These are phyloP conservation scores for Drosophila bipectinata DNA, from an alignment of 1,140 invertebrate species.

Conservation along the genomic window DNA sequence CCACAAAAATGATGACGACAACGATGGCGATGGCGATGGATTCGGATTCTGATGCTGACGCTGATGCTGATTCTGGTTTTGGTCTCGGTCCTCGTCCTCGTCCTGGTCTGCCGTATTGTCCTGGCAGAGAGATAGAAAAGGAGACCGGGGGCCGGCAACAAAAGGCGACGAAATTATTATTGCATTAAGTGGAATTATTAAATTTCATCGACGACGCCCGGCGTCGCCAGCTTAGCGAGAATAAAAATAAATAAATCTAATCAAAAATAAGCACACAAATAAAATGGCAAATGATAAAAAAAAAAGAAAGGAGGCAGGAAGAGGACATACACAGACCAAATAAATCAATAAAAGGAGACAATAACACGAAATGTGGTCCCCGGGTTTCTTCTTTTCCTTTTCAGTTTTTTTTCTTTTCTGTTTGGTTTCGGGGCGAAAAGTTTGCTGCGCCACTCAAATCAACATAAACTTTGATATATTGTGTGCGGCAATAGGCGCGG, in stretches of 20 bases:
- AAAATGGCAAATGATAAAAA: slow-evolving; percentile 70
- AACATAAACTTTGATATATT: slow-evolving; percentile 83
- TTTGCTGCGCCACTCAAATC: slow-evolving; percentile 74
- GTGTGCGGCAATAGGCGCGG: slow-evolving; percentile 73
- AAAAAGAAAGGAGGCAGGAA: slow-evolving; percentile 21
- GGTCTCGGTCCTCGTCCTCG: background rate
- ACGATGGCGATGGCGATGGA: slow-evolving; percentile 41
- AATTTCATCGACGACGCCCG: slow-evolving; percentile 72
- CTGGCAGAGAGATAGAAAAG: background rate
- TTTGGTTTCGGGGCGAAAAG: slow-evolving; percentile 26
- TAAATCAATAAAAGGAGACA: slow-evolving; percentile 54
- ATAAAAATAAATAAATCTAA: slow-evolving; percentile 83
- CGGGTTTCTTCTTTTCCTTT: slow-evolving; percentile 1
- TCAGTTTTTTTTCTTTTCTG: slow-evolving; percentile 3
- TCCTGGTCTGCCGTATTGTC: background rate
- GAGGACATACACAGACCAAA: slow-evolving; percentile 28
- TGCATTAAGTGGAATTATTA: slow-evolving; percentile 83
- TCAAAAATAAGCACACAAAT: slow-evolving; percentile 82
- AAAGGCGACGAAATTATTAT: slow-evolving; percentile 82
- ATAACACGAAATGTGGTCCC: slow-evolving; percentile 46
- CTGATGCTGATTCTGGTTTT: background rate
- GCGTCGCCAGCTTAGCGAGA: slow-evolving; percentile 59
- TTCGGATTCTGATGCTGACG: background rate
- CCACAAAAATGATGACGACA: slow-evolving; percentile 73
- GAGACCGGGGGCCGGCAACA: slow-evolving; percentile 50